Evolutionary conservation across 2,797 vertebrate genomes (phyloP), one percentile per base, ranked within the genome.

Genomic region (Sebastes miniatus): DNA sequence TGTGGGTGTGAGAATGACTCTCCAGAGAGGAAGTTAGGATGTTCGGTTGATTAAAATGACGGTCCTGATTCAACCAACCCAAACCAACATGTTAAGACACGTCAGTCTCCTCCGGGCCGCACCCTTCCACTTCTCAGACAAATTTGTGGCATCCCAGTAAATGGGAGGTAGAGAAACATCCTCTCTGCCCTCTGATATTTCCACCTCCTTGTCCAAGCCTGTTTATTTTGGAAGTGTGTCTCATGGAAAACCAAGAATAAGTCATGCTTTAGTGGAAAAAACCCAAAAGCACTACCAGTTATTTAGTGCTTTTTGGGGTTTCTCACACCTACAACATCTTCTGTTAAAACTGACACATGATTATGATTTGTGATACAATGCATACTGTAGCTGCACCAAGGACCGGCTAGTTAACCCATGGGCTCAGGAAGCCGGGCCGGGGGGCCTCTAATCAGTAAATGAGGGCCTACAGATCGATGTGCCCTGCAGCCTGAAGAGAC

Each of bases 381-480:
- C 73, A 8, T 18, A 43, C 39, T 43, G 39, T 43, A 47, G 8
- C 22, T 63, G 52, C 57, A 34, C 24, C 27, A 54, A 62, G 50
- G 27, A 54, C 8, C 54, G 14, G 67, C 36, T 25, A 67, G 65
- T 88, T 75, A 39, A 57, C 54, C 72, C 61, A 58, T 11, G 14
- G 27, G 62, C 25, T 81, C 57, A 43, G 61, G 27, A 71, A 69
- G 66, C 29, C 8, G 8, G 50, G 69, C 47, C 31, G 1, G 66
- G 66, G 71, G 71, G 22, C n/a, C 71, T 85, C 50, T 89, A 81
- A 91, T 91, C 75, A 92, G 83, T 88, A 80, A 89, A 80, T 77
- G 87, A 84, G 12, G 66, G 77, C 29, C 66, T 69, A 0, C 14
- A 54, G 81, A 89, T 95, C 76, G 14, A 93, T 93, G 81, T n/a